Base-by-base conservation (phyloP, 2,888 invertebrate genomes). In the Phyto melanocephala region DNA sequence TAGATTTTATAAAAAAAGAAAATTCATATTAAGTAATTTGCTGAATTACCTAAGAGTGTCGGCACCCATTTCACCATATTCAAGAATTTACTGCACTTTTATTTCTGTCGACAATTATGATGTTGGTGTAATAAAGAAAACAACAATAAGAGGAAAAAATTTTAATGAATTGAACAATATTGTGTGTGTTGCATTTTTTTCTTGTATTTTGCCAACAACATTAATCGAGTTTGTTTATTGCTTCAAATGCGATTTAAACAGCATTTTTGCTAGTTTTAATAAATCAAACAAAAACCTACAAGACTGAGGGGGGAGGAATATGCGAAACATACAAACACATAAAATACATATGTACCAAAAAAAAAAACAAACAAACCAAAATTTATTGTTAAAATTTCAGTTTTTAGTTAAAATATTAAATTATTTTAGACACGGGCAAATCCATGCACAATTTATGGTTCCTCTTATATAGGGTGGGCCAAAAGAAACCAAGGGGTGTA, bases 391-490 rank as follows among this genome's bases (percentile, higher is more conserved):
- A 45, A 42, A 52, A 52, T 40, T 4, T 54, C 28, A 13, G 56
- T 60, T 76, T 75, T 50, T n/a, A 67, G 33, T 58, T 58, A 68
- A 76, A 42, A 42, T 60, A 56, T 60, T 11, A 67, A 50, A 50
- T 24, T 68, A 42, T 28, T 28, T 28, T 28, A n/a, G 42, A 15
- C 15, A 20, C 17, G 28, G 13, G 40, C 11, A 50, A 56, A 50
- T 52, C 33, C 67, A 76, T 67, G 50, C 20, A 58, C 40, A 58
- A 76, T 76, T 67, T 67, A 76, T 76, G 15, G 40, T 67, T 67
- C 40, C 58, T 76, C 47, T n/a, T 47, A n/a, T n/a, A n/a, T n/a
- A n/a, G n/a, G n/a, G n/a, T n/a, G n/a, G n/a, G n/a, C n/a, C n/a
- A n/a, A n/a, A n/a, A n/a, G n/a, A n/a, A n/a, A n/a, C n/a, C n/a